Evolutionary conservation across 2,797 vertebrate genomes (phyloP).

Genomic region (Manis pentadactyla): DNA sequence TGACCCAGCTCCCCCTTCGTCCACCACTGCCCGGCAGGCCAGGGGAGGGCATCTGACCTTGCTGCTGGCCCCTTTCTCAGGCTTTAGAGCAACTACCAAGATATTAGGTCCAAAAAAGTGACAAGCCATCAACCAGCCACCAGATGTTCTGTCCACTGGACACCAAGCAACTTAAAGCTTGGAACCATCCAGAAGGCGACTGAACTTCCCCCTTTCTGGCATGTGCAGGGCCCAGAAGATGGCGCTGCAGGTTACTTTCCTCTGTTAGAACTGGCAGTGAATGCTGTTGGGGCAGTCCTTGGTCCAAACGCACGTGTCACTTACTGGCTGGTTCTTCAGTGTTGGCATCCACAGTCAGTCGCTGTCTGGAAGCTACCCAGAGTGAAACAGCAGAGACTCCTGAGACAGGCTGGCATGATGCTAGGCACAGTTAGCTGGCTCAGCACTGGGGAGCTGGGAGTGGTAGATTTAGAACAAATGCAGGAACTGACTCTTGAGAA

Average conservation of each 20-base stretch:
- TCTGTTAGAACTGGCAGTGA: conserved; percentile 67
- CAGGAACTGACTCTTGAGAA: background rate
- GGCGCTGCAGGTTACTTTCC: fast-evolving
- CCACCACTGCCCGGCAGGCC: background rate
- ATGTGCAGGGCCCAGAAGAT: fast-evolving
- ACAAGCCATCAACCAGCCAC: background rate
- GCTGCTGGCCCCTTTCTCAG: background rate
- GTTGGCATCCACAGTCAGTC: background rate
- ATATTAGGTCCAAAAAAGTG: background rate
- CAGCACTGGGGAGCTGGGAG: fast-evolving
- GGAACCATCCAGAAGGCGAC: background rate
- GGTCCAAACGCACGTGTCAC: background rate
- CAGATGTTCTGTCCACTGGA: background rate
- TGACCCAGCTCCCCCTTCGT: background rate
- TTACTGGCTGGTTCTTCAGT: background rate
- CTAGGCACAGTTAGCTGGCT: background rate
- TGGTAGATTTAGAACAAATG: background rate
- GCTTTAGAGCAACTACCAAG: background rate
- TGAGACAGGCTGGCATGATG: background rate
- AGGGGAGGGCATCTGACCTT: background rate
- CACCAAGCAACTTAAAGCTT: background rate
- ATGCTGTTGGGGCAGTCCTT: conserved; percentile 34
- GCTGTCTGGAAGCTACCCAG: background rate
- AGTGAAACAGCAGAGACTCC: background rate
- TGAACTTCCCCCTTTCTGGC: too few relatives aligned